These are phyloP conservation scores for Pygocentrus nattereri DNA, from an alignment of 2,797 vertebrate genomes.

Conservation along the genomic window DNA sequence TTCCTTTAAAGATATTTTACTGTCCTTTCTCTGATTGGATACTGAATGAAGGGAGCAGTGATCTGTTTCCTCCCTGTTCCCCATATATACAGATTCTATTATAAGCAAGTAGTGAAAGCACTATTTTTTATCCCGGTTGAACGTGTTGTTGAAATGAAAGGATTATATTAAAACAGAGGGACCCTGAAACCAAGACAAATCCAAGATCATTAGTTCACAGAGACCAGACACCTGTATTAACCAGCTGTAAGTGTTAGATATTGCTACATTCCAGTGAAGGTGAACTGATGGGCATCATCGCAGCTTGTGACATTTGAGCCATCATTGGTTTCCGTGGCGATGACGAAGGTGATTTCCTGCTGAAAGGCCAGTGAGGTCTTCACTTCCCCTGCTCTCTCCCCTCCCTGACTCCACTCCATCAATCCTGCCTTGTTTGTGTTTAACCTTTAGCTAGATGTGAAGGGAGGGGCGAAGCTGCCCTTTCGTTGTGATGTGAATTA, in stretches of 20 bases:
- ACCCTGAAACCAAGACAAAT: not conserved
- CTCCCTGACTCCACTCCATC: constrained; percentile 46
- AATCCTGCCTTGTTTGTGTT: constrained; percentile 58
- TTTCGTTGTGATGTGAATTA: constrained; percentile 63
- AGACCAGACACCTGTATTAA: too few species aligned
- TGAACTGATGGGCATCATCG: not conserved
- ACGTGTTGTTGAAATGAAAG: too few species aligned
- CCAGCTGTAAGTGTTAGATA: not conserved
- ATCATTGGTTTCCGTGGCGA: not conserved
- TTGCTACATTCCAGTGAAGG: not conserved
- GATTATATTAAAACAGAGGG: too few species aligned
- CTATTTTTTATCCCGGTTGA: too few species aligned
- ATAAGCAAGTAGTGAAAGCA: too few species aligned
- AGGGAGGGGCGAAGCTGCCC: constrained; percentile 23
- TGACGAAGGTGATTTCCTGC: constrained; percentile 28
- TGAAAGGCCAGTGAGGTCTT: constrained; percentile 47
- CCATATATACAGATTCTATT: too few species aligned
- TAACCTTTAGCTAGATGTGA: constrained; percentile 60
- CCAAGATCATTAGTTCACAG: too few species aligned
- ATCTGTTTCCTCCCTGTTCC: too few species aligned
- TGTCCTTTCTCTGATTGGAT: too few species aligned
- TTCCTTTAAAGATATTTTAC: too few species aligned
- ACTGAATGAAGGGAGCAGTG: too few species aligned
- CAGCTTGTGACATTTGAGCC: constrained; percentile 47
- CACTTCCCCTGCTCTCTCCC: not conserved